Evolutionary conservation across 2,113 vertebrate genomes (phyloP), one percentile per base, ranked within the genome.

Genomic region (Illadopsis cleaveri): DNA sequence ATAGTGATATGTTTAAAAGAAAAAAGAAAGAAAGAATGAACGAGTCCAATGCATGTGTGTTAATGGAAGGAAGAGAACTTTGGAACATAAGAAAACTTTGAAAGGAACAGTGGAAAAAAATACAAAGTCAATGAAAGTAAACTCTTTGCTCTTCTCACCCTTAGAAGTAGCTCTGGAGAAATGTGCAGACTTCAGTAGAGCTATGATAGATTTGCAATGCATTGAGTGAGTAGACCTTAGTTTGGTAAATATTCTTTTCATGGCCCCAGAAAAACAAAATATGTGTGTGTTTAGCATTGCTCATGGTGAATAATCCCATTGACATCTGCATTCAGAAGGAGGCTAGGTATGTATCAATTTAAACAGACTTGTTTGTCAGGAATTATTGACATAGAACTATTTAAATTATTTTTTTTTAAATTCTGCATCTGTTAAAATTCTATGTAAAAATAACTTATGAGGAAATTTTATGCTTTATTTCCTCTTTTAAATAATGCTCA

Each of bases 391-490:
- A 82, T 66, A 64, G 72, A 96, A 37, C 10, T 58, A 10, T 33
- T 35, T 44, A 31, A 18, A 11, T 72, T 25, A 8, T 42, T 42
- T 27, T n/a, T 37, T 60, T 51, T 61, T 10, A 2, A 2, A 48
- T 45, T 89, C 57, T 60, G 4, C 35, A 45, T 89, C 42, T 75
- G 44, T 89, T 87, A 62, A 80, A 82, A 44, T 82, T 81, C 53
- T 81, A 4, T 37, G 42, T 88, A 28, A 72, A 90, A 92, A 60
- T 60, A 76, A 51, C 87, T 91, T n/a, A 79, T 69, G 37, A 78
- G 64, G 61, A 94, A 58, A 77, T 93, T 72, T 93, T 87, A 61
- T 82, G 78, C 87, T 82, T 93, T 95, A 93, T 90, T 95, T 91
- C 61, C 33, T 65, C 44, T 86, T 85, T 89, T 68, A 78, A 58